Conservation (phyloP, 2,888 invertebrate genomes). For the Plutella xylostella region DNA sequence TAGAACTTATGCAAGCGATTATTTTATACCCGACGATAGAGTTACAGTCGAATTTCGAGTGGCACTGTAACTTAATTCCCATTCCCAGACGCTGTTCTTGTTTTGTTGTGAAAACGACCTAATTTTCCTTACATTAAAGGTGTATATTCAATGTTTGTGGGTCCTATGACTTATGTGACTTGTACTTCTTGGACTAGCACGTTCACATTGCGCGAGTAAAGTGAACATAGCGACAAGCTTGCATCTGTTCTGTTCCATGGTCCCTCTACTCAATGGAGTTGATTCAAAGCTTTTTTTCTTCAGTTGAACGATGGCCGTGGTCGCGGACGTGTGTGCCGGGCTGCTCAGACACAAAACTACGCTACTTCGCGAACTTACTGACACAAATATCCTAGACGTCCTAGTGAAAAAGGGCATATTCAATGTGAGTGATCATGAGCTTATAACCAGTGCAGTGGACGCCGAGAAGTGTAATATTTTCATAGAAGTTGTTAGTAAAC, state of each 20-base stretch:
- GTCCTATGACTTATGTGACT: no score
- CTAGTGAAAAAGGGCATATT: constrained; percentile 75
- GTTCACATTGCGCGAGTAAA: no score
- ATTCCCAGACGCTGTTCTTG: no score
- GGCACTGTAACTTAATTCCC: no score
- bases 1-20: no score
- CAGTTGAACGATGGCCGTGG: constrained; percentile 55
- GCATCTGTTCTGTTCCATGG: constrained; percentile 33
- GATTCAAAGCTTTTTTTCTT: constrained; percentile 19
- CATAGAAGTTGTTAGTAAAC: constrained; percentile 73
- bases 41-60: no score
- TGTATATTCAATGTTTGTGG: no score
- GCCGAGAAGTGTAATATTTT: constrained; percentile 70
- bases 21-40: no score
- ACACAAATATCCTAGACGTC: constrained; percentile 72
- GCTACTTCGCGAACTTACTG: constrained; percentile 71
- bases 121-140: no score
- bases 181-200: no score
- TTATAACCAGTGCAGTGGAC: constrained; percentile 52
- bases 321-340: constrained; percentile 69
- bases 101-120: no score
- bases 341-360: constrained; percentile 72
- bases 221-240: constrained; percentile 8
- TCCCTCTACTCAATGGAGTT: constrained; percentile 23
- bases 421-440: constrained; percentile 71